Evolutionary conservation across 2,113 vertebrate species (phyloP), one percentile per base, ranked within the genome.

Genomic region (Astatoreochromis straeleni): DNA sequence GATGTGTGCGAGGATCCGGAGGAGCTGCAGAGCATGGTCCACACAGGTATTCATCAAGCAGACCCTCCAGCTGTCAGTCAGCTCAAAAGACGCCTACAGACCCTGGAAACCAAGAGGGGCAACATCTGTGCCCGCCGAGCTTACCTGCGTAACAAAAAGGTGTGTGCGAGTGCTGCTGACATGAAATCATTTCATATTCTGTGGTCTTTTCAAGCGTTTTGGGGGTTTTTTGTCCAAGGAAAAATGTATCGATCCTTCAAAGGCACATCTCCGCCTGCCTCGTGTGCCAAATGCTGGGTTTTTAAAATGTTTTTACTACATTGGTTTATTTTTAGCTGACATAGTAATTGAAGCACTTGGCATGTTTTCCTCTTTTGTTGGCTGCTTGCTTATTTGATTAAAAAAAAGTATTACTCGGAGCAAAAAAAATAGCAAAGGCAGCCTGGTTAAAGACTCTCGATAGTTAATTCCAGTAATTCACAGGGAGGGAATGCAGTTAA

Each of bases 1-100:
- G 98, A 99, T 80, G 96, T 98, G 1, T 99, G 97, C 92, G 97
- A 99, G 94, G 98, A 97, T 80, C 97, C 96, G 0, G 97, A 98
- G 93, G 98, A 99, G 91, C 97, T 99, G 80, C 93, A 96, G 88
- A 96, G 95, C 60, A 26, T 96, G 84, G 90, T 95, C 40, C 89
- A 93, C 57, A 91, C 35, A 1, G 90, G 84, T 57, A 58, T 92
- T 58, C 95, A 95, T 2, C 89, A 90, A 6, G 7, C 89, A 11
- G 87, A 93, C 13, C 45, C 86, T 33, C 83, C 89, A 4, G 85
- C 96, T 75, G 88, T 96, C 93, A 82, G 26, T 12, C 82, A 93
- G 33, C 96, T 99, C 85, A 93, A 89, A 51, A 96, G 85, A 93
- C 97, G 96, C 80, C 95, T 96, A 16, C 97, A 96, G 92, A 97